Evolutionary conservation across 2,888 invertebrate species (phyloP).

Genomic region (Cacoxenus indagator): DNA sequence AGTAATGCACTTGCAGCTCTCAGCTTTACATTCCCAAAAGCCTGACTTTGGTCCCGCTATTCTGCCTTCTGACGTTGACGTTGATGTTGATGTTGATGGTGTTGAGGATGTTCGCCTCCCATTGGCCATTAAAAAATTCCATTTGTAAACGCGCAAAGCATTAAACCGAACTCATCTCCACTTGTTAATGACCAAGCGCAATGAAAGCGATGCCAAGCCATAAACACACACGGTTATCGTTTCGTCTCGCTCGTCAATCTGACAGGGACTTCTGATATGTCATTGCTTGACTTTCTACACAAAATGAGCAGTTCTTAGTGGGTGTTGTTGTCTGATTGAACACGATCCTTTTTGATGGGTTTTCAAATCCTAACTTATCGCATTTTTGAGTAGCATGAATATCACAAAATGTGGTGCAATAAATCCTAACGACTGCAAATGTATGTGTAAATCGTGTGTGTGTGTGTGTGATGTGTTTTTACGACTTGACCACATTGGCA

Average conservation of each 20-base stretch:
- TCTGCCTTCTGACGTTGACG: constrained; percentile 26
- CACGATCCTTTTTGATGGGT: too few species aligned
- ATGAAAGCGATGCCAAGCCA: not conserved
- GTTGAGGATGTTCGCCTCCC: constrained; percentile 22
- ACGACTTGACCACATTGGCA: constrained; percentile 42
- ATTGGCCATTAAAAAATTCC: constrained; percentile 56
- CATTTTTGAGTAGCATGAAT: too few species aligned
- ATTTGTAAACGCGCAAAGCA: constrained; percentile 59
- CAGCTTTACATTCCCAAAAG: constrained; percentile 33
- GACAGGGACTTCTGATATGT: constrained; percentile 4
- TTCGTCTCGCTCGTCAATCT: too few species aligned
- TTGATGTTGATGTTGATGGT: constrained; percentile 34
- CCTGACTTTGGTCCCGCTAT: not conserved
- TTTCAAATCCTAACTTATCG: too few species aligned
- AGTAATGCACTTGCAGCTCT: constrained; percentile 44
- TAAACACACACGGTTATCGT: too few species aligned
- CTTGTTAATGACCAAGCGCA: constrained; percentile 55
- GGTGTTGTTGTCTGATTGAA: too few species aligned
- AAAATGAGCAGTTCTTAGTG: too few species aligned
- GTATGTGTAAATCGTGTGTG: too few species aligned
- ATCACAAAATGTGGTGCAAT: too few species aligned
- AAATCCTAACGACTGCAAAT: too few species aligned
- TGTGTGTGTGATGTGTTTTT: too few species aligned
- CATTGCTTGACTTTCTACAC: not conserved
- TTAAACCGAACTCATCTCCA: constrained; percentile 62